Evolutionary conservation across 1,140 invertebrate genomes (phyloP), one percentile per base, ranked within the genome.

Genomic region (Chymomyza costata): DNA sequence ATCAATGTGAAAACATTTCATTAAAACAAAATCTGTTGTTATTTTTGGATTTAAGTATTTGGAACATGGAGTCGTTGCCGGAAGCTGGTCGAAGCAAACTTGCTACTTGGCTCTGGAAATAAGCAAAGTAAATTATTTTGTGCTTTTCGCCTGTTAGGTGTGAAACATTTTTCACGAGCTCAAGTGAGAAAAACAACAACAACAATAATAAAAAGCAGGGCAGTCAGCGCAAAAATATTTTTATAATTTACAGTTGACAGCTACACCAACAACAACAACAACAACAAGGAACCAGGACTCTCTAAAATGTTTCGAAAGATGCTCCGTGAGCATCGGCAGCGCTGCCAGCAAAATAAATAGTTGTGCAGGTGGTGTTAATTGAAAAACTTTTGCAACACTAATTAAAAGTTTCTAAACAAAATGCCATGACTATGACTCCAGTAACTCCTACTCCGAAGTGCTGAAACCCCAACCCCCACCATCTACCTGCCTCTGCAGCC

Each of bases 341-440:
- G 21, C 46, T 17, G 63, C 68, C 64, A 50, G 18, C 73, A 61
- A 74, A 71, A 83, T 83, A 83, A 83, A 83, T 83, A 83, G 80
- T 83, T 83, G 71, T 83, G 80, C 80, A 83, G 80, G 80, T 83
- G 80, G 80, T 83, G 80, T 83, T 83, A 83, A 83, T 83, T 83
- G 80, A 83, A 83, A 83, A 83, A 83, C 80, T 83, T 83, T 80
- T 69, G 62, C 73, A 80, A 83, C 80, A 83, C 80, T 83, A 83
- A 83, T 83, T 83, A 83, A 83, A 83, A 83, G 80, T 83, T 83
- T 82, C 76, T 81, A 80, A 80, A 80, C 73, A 80, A 80, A 80
- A 80, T 80, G 64, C 59, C 71, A 70, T 65, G 67, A 64, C 67
- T 65, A 78, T 63, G 57, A 47, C 21, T n/a, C n/a, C n/a, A n/a